Conservation (phyloP, 2,888 invertebrate species). For the Aphrophora alni region DNA sequence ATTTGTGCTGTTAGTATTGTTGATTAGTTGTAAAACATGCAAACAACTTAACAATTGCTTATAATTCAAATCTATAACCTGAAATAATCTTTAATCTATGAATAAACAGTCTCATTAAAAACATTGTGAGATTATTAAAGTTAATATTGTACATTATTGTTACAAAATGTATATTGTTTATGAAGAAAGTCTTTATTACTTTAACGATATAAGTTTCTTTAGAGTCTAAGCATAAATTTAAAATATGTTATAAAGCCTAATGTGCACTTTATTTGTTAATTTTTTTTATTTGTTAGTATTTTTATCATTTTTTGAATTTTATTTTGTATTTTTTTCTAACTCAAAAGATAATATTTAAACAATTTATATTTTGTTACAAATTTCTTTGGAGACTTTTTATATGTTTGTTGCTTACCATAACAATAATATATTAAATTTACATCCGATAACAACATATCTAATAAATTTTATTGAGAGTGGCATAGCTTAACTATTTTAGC, state of each 20-base stretch:
- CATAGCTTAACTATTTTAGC: too few species aligned
- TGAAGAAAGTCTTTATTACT: not conserved
- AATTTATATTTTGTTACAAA: too few species aligned
- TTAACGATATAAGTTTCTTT: not conserved
- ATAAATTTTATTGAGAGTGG: too few species aligned
- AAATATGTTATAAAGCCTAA: too few species aligned
- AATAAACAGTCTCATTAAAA: not conserved
- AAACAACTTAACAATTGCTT: not conserved
- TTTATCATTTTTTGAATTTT: too few species aligned
- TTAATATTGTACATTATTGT: not conserved
- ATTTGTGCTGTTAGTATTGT: not conserved
- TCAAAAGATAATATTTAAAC: too few species aligned
- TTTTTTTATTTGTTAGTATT: not conserved
- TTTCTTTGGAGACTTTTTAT: too few species aligned
- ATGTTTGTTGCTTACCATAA: too few species aligned
- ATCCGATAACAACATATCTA: too few species aligned
- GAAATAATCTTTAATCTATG: not conserved
- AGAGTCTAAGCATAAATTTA: not conserved
- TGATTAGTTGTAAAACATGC: not conserved
- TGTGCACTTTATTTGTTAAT: too few species aligned
- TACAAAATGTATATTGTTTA: not conserved
- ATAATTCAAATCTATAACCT: not conserved
- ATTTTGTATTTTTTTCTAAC: too few species aligned
- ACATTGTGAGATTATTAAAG: not conserved
- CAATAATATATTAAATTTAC: too few species aligned